Evolutionary conservation across 2,888 invertebrate species (phyloP).

Genomic region (Agriopis aurantiaria): DNA sequence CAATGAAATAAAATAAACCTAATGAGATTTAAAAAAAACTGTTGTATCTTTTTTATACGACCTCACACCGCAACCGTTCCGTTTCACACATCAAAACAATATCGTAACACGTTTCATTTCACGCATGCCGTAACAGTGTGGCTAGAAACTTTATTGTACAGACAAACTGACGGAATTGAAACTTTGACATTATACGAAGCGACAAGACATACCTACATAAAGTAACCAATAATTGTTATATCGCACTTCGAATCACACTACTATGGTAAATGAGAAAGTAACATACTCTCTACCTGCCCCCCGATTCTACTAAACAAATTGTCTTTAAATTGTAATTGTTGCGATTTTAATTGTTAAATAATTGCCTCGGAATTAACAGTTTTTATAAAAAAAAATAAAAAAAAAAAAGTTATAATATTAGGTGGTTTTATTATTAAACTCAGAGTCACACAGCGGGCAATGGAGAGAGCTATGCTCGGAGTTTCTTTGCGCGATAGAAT

Average conservation of each 20-base stretch:
- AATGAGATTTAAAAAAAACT: not conserved
- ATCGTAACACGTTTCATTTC: slow-evolving; percentile 32
- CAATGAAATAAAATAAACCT: no score
- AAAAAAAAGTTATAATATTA: no score
- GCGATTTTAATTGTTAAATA: no score
- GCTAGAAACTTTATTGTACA: slow-evolving; percentile 11
- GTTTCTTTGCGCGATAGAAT: no score
- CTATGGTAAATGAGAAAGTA: not conserved
- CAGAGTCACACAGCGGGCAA: no score
- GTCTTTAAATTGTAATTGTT: no score
- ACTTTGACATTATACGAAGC: slow-evolving; percentile 13
- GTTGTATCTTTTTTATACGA: not conserved
- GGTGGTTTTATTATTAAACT: no score
- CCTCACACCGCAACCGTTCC: slow-evolving; percentile 25
- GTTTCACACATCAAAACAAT: slow-evolving; percentile 41
- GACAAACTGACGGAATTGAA: slow-evolving; percentile 23
- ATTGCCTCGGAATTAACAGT: no score
- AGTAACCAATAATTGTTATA: not conserved
- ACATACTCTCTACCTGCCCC: no score
- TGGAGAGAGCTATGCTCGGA: no score
- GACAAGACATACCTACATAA: not conserved
- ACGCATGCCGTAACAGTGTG: slow-evolving; percentile 23
- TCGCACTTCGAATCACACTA: not conserved
- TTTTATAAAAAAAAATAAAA: no score
- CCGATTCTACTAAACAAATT: no score